Conservation (phyloP, 2,797 vertebrate species). For the Benthosema pterotum region DNA sequence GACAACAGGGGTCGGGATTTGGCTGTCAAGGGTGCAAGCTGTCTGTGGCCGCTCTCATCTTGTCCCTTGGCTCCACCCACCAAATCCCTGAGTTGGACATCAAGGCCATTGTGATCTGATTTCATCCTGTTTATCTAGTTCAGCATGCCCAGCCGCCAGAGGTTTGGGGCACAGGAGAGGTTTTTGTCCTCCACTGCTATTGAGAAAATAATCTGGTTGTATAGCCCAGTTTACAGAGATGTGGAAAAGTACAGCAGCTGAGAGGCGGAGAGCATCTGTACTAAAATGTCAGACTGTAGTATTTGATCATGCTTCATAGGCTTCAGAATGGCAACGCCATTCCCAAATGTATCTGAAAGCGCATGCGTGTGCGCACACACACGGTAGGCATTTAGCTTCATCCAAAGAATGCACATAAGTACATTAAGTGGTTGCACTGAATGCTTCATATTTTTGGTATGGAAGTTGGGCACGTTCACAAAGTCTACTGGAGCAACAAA, state of each 20-base stretch:
- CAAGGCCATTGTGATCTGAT: conserved; percentile 74
- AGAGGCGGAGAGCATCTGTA: conserved; percentile 1
- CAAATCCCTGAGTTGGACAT: conserved; percentile 69
- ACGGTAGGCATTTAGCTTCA: no score
- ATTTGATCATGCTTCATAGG: neutral
- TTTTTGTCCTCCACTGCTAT: conserved; percentile 27
- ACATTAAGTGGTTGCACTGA: neutral
- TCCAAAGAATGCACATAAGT: no score
- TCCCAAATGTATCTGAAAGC: neutral
- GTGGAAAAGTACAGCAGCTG: conserved; percentile 1
- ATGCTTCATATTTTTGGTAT: neutral
- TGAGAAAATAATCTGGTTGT: conserved; percentile 16
- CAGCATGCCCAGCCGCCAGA: conserved; percentile 32
- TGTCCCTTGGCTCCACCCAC: conserved; percentile 62
- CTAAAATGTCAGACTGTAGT: neutral
- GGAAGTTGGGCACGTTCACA: neutral
- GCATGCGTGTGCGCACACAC: neutral
- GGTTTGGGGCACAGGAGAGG: conserved; percentile 8
- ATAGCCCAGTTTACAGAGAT: conserved; percentile 26
- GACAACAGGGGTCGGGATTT: conserved; percentile 81
- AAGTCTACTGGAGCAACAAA: neutral
- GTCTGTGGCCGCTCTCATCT: conserved; percentile 69
- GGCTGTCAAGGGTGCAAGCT: conserved; percentile 81
- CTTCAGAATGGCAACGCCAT: neutral
- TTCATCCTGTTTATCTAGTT: conserved; percentile 70